These are phyloP conservation scores for Champsocephalus esox DNA, from an alignment of 2,797 vertebrate genomes.

Conservation along the genomic window DNA sequence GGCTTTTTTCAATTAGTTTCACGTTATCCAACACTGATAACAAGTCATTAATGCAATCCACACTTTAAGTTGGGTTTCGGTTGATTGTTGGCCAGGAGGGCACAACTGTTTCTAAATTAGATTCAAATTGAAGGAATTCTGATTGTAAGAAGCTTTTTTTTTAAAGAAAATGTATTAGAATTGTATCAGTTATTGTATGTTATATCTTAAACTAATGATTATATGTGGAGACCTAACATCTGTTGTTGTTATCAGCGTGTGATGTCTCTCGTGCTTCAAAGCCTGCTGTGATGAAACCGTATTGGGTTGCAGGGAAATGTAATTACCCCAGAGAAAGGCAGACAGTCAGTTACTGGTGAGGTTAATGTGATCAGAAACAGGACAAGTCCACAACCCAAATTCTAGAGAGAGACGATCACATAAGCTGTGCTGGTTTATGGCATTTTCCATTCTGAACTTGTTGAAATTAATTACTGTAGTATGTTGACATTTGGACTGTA, in stretches of 20 bases:
- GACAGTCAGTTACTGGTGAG: slow-evolving; percentile 19
- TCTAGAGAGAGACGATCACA: neutral
- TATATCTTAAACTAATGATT: neutral
- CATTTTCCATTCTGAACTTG: slow-evolving; percentile 16
- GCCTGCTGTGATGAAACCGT: slow-evolving; percentile 15
- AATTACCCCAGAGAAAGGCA: slow-evolving; percentile 32
- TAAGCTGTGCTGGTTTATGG: neutral
- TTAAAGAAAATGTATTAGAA: too few relatives aligned
- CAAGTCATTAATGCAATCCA: slow-evolving; percentile 8
- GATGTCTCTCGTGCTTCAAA: slow-evolving; percentile 12
- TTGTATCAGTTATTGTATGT: too few relatives aligned
- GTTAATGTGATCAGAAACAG: slow-evolving; percentile 11
- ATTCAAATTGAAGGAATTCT: neutral
- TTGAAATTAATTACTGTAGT: slow-evolving; percentile 9
- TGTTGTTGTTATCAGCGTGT: neutral
- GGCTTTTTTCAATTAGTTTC: slow-evolving; percentile 27
- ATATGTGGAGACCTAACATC: neutral
- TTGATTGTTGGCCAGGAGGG: slow-evolving; percentile 1
- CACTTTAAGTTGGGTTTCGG: neutral
- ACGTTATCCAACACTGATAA: slow-evolving; percentile 28
- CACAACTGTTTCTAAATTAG: neutral
- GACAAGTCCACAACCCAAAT: neutral
- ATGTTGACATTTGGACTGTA: slow-evolving; percentile 14
- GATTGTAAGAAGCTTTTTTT: neutral
- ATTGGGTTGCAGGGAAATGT: slow-evolving; percentile 14